These are phyloP conservation scores for Melinaea marsaeus DNA, from an alignment of 2,888 invertebrate species.

Conservation along the genomic window DNA sequence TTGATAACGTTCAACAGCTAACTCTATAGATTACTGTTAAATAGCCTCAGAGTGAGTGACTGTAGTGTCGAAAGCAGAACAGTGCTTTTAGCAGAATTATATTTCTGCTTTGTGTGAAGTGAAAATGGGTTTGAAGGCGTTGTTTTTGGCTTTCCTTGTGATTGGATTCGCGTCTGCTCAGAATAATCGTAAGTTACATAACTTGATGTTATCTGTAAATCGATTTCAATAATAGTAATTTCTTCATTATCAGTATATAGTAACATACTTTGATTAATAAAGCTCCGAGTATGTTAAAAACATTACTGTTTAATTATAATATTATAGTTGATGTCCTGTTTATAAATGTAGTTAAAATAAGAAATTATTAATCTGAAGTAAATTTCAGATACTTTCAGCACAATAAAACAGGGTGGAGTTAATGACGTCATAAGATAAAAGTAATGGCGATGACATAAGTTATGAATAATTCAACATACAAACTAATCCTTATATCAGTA, in stretches of 20 bases:
- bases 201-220: constrained; percentile 3
- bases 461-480: too few relatives aligned
- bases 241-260: neutral
- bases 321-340: too few relatives aligned
- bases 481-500: too few relatives aligned
- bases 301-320: too few relatives aligned
- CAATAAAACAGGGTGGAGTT: too few relatives aligned
- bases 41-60: constrained; percentile 38
- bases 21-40: constrained; percentile 45
- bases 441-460: too few relatives aligned
- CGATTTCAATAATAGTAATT: neutral
- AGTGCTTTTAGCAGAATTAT: constrained; percentile 1
- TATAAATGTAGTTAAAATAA: too few relatives aligned
- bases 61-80: constrained; percentile 22
- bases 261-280: neutral
- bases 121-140: constrained; percentile 45
- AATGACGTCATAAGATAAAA: too few relatives aligned
- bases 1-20: constrained; percentile 56
- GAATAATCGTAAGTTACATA: constrained; percentile 44
- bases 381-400: too few relatives aligned
- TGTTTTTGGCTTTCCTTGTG: constrained; percentile 40
- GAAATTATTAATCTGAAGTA: too few relatives aligned
- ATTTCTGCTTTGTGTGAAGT: constrained; percentile 31
- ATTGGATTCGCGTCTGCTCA: constrained; percentile 47
- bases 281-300: too few relatives aligned